Evolutionary conservation across 2,797 vertebrate species (phyloP).

Genomic region (Bovichtus diacanthus): DNA sequence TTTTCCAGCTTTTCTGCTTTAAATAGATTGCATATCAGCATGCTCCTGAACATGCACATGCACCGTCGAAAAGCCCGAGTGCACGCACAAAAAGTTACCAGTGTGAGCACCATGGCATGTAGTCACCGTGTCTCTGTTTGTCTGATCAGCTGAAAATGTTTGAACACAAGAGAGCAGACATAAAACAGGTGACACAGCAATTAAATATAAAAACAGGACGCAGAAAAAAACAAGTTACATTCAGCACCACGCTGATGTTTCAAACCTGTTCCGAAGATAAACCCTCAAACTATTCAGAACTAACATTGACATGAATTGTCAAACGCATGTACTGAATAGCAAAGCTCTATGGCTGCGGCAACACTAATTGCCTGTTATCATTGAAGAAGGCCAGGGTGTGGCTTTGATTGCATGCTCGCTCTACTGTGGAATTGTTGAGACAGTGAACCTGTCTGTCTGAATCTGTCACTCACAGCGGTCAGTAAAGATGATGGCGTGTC

Average conservation of each 20-base stretch:
- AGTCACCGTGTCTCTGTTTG: background rate
- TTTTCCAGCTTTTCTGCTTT: constrained; percentile 77
- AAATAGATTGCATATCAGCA: constrained; percentile 47
- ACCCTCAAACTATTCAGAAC: constrained; percentile 36
- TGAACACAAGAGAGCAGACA: background rate
- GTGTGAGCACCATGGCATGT: constrained; percentile 14
- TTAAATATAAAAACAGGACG: constrained; percentile 13
- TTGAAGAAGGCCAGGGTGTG: constrained; percentile 43
- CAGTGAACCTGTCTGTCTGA: constrained; percentile 53
- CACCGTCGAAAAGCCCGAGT: background rate
- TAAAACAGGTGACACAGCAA: constrained; percentile 26
- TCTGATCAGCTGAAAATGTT: constrained; percentile 7
- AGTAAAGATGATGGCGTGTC: constrained; percentile 47
- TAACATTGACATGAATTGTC: constrained; percentile 28
- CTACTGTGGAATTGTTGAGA: constrained; percentile 26
- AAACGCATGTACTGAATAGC: constrained; percentile 16
- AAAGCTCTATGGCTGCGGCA: constrained; percentile 8
- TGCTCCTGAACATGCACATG: constrained; percentile 17
- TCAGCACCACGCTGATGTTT: constrained; percentile 4
- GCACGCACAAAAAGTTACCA: constrained; percentile 2
- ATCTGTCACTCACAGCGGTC: constrained; percentile 55
- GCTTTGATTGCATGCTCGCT: constrained; percentile 53
- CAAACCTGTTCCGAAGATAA: constrained; percentile 4
- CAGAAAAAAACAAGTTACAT: constrained; percentile 9
- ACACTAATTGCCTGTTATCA: constrained; percentile 63